Percentiles rank a stretch among this genome's conserved stretches.
Evolutionary conservation across 1,140 invertebrate species (phyloP).

Genomic region (Parapsyche elsis): DNA sequence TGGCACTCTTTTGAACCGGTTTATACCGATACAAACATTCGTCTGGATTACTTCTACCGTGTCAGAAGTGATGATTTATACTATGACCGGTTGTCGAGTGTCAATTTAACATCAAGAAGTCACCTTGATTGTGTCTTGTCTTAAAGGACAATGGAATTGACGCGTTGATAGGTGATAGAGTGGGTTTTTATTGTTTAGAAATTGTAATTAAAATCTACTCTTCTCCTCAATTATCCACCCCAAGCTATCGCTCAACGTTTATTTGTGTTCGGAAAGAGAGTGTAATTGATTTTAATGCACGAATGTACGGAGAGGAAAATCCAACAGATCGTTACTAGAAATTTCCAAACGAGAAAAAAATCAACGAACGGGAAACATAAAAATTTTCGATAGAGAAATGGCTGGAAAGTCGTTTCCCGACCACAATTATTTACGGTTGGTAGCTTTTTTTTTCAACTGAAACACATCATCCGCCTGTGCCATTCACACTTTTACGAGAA

Average conservation of each 20-base stretch:
- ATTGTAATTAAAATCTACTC: not conserved
- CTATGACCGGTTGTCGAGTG: not conserved
- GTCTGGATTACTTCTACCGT: not conserved
- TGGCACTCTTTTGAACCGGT: too few relatives aligned
- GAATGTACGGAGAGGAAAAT: not conserved
- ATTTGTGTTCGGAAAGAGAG: too few relatives aligned
- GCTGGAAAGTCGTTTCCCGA: slow-evolving; percentile 22
- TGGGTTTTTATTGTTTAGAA: not conserved
- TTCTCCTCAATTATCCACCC: too few relatives aligned
- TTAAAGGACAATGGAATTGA: not conserved
- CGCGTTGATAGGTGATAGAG: not conserved
- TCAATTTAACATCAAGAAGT: not conserved
- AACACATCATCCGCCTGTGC: slow-evolving; percentile 17
- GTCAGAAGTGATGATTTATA: not conserved
- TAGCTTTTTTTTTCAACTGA: slow-evolving; percentile 5
- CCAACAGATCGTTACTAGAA: not conserved
- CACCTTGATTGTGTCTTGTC: not conserved
- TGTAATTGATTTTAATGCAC: too few relatives aligned
- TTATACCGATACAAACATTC: too few relatives aligned
- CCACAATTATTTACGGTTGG: slow-evolving; percentile 28
- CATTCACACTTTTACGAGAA: slow-evolving; percentile 34
- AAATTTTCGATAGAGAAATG: not conserved
- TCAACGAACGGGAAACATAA: too few relatives aligned
- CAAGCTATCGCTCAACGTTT: too few relatives aligned
- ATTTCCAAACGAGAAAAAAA: not conserved